These are phyloP conservation scores for Thalpophila matura DNA, from an alignment of 2,888 invertebrate species.

Conservation along the genomic window DNA sequence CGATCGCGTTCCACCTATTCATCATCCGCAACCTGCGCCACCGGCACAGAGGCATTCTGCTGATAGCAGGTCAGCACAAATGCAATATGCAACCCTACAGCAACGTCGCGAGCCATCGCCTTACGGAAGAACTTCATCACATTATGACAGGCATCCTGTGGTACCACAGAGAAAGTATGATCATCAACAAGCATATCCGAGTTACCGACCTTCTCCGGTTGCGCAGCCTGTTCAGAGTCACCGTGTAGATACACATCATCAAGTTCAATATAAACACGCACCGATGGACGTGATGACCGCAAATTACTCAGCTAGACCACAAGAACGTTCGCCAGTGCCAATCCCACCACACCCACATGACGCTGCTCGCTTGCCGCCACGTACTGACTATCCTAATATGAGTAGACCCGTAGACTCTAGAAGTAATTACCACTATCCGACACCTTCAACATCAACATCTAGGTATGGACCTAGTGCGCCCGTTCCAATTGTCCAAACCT, in stretches of 20 bases:
- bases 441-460: constrained; percentile 82
- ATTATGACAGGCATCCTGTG: constrained; percentile 81
- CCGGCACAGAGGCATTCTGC: constrained; percentile 75
- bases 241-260: constrained; percentile 80
- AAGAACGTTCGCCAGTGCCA: constrained; percentile 79
- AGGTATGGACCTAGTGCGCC: constrained; percentile 75
- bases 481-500: constrained; percentile 77
- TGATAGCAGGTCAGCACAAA: constrained; percentile 77
- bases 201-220: constrained; percentile 79
- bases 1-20: constrained; percentile 87
- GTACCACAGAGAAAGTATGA: constrained; percentile 84
- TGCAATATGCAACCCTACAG: constrained; percentile 75
- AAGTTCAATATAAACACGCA: constrained; percentile 80
- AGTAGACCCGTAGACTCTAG: constrained; percentile 77
- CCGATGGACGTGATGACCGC: constrained; percentile 75
- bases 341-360: constrained; percentile 77
- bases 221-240: constrained; percentile 80
- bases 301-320: constrained; percentile 77
- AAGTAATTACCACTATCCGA: constrained; percentile 78
- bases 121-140: constrained; percentile 74
- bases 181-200: constrained; percentile 85
- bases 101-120: constrained; percentile 82
- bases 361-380: constrained; percentile 74
- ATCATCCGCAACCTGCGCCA: constrained; percentile 80
- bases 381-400: constrained; percentile 77